Conservation (phyloP, 2,888 invertebrate species). For the Colostygia pectinataria region DNA sequence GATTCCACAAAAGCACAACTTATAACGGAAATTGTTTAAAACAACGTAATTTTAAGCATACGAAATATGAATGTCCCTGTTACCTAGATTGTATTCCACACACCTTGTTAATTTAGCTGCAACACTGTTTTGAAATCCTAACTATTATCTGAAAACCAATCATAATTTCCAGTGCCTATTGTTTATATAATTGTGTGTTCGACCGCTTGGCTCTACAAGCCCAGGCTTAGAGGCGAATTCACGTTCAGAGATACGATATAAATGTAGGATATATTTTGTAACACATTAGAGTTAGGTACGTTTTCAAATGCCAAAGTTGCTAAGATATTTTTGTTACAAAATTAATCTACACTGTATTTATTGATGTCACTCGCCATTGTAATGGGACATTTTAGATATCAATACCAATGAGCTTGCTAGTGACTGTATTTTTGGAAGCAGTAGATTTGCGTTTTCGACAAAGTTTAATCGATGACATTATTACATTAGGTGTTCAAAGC, state of each 20-base stretch:
- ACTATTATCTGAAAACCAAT: slow-evolving; percentile 42
- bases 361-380: slow-evolving; percentile 44
- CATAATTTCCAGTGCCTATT: slow-evolving; percentile 71
- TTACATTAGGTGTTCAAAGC: too few species aligned
- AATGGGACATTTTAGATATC: slow-evolving; percentile 45
- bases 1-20: slow-evolving; percentile 1
- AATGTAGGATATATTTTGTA: slow-evolving; percentile 65
- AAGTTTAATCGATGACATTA: slow-evolving; percentile 20
- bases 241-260: slow-evolving; percentile 77
- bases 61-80: slow-evolving; percentile 41
- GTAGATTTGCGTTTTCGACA: slow-evolving; percentile 20
- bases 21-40: slow-evolving; percentile 30
- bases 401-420: slow-evolving; percentile 62
- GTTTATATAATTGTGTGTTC: slow-evolving; percentile 56
- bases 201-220: slow-evolving; percentile 45
- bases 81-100: slow-evolving; percentile 57
- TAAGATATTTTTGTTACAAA: slow-evolving; percentile 68
- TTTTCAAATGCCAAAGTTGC: slow-evolving; percentile 64
- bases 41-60: slow-evolving; percentile 28
- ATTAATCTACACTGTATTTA: slow-evolving; percentile 41
- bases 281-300: slow-evolving; percentile 60
- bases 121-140: slow-evolving; percentile 44
- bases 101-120: slow-evolving; percentile 61
- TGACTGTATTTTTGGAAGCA: slow-evolving; percentile 41
- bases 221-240: slow-evolving; percentile 44